Evolutionary conservation across 1,140 invertebrate species (phyloP).

Genomic region (Papilio dardanus): DNA sequence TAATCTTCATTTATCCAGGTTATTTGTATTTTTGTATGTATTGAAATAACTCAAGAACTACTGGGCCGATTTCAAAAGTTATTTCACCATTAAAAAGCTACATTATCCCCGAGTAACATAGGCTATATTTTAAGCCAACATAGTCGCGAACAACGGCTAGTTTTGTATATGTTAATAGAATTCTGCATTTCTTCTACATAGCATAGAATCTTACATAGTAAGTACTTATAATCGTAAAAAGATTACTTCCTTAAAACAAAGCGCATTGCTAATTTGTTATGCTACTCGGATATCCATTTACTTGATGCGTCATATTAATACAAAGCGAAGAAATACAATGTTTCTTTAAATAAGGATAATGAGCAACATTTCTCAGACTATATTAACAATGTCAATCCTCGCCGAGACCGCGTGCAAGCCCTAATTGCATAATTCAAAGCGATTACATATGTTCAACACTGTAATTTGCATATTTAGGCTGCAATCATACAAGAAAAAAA

Average conservation of each 20-base stretch:
- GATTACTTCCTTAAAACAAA: not conserved
- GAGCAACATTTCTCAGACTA: not conserved
- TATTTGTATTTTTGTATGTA: too few relatives aligned
- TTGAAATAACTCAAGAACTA: too few relatives aligned
- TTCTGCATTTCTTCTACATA: not conserved
- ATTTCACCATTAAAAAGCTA: too few relatives aligned
- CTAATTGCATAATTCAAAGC: constrained; percentile 14
- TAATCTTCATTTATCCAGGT: too few relatives aligned
- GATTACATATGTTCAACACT: not conserved
- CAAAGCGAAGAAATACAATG: not conserved
- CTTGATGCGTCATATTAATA: not conserved
- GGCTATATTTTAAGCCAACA: not conserved
- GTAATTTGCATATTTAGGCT: not conserved
- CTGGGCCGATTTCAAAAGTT: too few relatives aligned
- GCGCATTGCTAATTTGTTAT: not conserved
- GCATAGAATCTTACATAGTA: not conserved
- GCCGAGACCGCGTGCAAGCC: not conserved
- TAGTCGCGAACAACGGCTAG: not conserved
- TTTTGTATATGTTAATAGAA: not conserved
- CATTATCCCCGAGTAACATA: too few relatives aligned
- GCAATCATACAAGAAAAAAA: constrained; percentile 1
- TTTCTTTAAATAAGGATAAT: not conserved
- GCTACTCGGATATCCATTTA: not conserved
- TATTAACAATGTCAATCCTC: not conserved
- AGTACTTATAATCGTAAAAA: not conserved